A percentile compares a stretch with the other conserved stretches of the same genome.
These are phyloP conservation scores for Diabrotica balteata DNA, from an alignment of 2,888 invertebrate genomes.

Conservation along the genomic window DNA sequence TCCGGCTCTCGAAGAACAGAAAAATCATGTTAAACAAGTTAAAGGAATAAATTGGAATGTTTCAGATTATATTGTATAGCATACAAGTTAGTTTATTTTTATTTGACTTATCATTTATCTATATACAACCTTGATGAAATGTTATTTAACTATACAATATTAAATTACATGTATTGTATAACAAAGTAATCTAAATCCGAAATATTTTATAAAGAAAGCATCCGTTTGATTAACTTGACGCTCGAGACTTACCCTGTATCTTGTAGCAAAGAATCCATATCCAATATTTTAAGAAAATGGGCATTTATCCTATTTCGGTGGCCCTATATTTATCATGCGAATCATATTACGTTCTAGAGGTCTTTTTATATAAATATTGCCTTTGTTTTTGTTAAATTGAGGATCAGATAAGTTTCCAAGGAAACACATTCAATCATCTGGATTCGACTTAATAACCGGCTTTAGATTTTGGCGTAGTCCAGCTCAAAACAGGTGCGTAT, in stretches of 20 bases:
- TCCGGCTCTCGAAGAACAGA: too few relatives aligned
- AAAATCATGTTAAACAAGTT: too few relatives aligned
- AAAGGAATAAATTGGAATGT: too few relatives aligned
- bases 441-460: constrained; percentile 19
- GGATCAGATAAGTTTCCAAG: constrained; percentile 29
- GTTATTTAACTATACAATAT: not conserved
- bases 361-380: constrained; percentile 37
- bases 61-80: too few relatives aligned
- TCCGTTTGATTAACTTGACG: not conserved
- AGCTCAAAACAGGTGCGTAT: not conserved
- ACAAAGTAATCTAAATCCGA: too few relatives aligned
- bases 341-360: constrained; percentile 32
- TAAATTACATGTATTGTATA: too few relatives aligned
- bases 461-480: constrained; percentile 6
- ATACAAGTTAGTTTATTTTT: too few relatives aligned
- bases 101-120: not conserved
- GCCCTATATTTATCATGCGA: constrained; percentile 29
- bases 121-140: not conserved
- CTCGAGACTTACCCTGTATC: constrained; percentile 13
- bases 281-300: constrained; percentile 27
- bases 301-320: constrained; percentile 29
- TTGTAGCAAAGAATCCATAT: constrained; percentile 8
- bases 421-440: constrained; percentile 32
- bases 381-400: constrained; percentile 34
- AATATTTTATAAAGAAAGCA: too few relatives aligned